These are phyloP conservation scores for Sepiola atlantica DNA, from an alignment of 2,888 invertebrate genomes.

Conservation along the genomic window DNA sequence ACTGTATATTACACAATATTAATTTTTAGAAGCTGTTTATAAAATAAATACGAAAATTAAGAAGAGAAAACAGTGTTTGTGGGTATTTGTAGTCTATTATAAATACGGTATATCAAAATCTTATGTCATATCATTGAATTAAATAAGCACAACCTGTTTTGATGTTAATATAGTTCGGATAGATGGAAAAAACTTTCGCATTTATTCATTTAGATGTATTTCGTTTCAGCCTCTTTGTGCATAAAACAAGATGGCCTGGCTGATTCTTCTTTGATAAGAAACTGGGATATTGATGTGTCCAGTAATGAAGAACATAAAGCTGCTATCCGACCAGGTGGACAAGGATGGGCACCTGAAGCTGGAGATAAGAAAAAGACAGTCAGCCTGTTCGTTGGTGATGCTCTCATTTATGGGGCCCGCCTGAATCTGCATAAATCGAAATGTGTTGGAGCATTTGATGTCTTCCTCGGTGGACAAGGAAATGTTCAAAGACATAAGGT, in stretches of 20 bases:
- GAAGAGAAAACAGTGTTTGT: no score
- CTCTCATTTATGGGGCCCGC: conserved; percentile 32
- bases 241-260: neutral
- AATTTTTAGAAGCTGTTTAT: no score
- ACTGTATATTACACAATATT: no score
- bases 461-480: neutral
- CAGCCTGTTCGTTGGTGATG: neutral
- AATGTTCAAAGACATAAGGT: neutral
- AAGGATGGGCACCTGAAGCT: neutral
- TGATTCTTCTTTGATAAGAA: conserved; percentile 39
- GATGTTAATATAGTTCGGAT: no score
- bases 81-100: no score
- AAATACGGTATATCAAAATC: no score
- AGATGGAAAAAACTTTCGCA: no score
- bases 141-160: no score
- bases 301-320: neutral
- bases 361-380: neutral
- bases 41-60: no score
- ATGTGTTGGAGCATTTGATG: conserved; percentile 16
- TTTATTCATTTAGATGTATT: no score
- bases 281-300: conserved; percentile 11
- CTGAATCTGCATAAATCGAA: neutral
- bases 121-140: no score
- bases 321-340: neutral
- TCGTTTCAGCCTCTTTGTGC: neutral